Conservation (phyloP, 1,140 invertebrate species). For the Colletes latitarsis region DNA sequence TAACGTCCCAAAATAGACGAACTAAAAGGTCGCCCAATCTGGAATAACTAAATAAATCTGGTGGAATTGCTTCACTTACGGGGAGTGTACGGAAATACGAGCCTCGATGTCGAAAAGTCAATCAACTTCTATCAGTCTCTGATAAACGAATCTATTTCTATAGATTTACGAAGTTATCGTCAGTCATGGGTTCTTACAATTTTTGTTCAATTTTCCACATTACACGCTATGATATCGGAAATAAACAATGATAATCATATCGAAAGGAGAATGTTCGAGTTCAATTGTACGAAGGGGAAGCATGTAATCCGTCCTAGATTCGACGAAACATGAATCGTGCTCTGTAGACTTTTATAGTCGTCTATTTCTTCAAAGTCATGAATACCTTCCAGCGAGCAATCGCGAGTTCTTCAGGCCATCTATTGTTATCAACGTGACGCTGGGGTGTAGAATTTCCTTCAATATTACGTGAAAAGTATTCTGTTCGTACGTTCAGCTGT, state of each 20-base stretch:
- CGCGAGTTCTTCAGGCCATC: background rate
- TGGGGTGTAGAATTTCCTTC: background rate
- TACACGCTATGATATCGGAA: background rate
- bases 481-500: background rate
- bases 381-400: background rate
- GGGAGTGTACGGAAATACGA: too few species aligned
- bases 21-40: too few species aligned
- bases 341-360: background rate
- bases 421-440: background rate
- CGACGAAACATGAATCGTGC: constrained; percentile 1
- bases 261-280: background rate
- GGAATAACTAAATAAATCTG: too few species aligned
- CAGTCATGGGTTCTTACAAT: too few species aligned
- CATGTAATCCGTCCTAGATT: background rate
- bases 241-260: background rate
- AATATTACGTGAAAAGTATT: constrained; percentile 39
- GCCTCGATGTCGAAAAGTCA: too few species aligned
- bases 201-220: too few species aligned
- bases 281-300: too few species aligned
- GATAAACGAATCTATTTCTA: too few species aligned
- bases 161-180: too few species aligned
- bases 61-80: too few species aligned
- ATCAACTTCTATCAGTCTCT: too few species aligned
- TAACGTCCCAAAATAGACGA: too few species aligned
- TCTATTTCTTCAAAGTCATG: background rate